These are phyloP conservation scores for Alces alces DNA, from an alignment of 2,113 vertebrate genomes.

Conservation along the genomic window DNA sequence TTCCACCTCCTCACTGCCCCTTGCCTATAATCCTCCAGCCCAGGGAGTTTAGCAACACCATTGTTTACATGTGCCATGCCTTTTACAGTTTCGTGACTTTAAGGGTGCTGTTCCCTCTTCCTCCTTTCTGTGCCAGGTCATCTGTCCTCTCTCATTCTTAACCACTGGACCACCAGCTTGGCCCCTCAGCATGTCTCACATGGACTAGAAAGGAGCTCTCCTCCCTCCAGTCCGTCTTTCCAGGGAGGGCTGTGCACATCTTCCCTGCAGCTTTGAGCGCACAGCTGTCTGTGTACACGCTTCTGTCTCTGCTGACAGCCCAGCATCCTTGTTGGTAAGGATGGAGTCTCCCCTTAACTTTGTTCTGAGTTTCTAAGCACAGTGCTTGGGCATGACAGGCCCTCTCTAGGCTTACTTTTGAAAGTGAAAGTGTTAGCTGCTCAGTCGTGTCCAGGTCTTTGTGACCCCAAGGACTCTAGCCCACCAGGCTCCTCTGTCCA, in stretches of 20 bases:
- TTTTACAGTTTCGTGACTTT: not conserved
- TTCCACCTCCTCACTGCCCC: accelerated
- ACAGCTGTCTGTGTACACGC: accelerated
- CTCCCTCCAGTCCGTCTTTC: not conserved
- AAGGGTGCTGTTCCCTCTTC: not conserved
- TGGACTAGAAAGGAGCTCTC: not conserved
- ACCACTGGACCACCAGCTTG: not conserved
- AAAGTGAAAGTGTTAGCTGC: not conserved
- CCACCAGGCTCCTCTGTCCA: not conserved
- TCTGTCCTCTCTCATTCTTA: not conserved
- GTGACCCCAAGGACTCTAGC: not conserved
- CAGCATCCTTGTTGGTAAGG: not conserved
- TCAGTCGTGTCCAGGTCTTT: not conserved
- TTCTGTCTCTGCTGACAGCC: not conserved
- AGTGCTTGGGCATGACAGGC: not conserved
- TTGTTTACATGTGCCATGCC: accelerated
- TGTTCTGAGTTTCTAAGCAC: not conserved
- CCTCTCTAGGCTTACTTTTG: not conserved
- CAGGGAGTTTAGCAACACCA: accelerated
- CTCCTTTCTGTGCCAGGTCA: not conserved
- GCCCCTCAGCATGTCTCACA: not conserved
- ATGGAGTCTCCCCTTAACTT: not conserved
- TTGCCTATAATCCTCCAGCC: not conserved
- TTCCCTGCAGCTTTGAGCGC: not conserved
- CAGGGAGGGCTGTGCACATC: accelerated